phyloP scores from a whole-genome alignment of 1,140 invertebrate genomes.

The Macrosteles quadrilineatus region DNA sequence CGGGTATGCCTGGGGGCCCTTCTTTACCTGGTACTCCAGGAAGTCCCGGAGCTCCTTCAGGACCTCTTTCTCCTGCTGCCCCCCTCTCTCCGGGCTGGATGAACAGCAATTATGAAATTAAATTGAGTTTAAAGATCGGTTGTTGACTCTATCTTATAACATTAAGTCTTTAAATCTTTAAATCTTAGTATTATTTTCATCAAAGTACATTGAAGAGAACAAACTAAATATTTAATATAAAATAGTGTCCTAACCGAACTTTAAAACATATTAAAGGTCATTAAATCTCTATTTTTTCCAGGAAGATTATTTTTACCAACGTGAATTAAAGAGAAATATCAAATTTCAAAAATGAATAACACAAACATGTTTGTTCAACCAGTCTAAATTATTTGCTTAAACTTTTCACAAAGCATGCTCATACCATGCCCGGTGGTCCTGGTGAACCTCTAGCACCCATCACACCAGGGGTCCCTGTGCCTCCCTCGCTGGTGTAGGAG shows the following conservation, averaged over 20 bases:
- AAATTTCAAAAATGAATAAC: no score
- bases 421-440: conserved; percentile 52
- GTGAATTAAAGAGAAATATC: no score
- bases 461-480: conserved; percentile 47
- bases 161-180: neutral
- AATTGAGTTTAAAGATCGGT: no score
- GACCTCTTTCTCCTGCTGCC: conserved; percentile 54
- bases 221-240: no score
- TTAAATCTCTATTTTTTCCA: no score
- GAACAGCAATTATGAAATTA: conserved; percentile 1
- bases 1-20: conserved; percentile 52
- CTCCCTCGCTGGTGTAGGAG: conserved; percentile 29
- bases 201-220: neutral
- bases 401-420: no score
- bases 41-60: conserved; percentile 50
- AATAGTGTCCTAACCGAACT: no score
- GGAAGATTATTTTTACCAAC: no score
- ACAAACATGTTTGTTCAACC: no score
- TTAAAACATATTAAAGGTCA: no score
- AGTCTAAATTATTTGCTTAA: no score
- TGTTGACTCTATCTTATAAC: no score
- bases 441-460: conserved; percentile 50
- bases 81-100: conserved; percentile 56
- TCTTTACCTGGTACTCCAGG: conserved; percentile 53
- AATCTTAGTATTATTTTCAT: neutral